Base-by-base conservation (phyloP, 2,113 vertebrate genomes). In the Phaethornis superciliosus region DNA sequence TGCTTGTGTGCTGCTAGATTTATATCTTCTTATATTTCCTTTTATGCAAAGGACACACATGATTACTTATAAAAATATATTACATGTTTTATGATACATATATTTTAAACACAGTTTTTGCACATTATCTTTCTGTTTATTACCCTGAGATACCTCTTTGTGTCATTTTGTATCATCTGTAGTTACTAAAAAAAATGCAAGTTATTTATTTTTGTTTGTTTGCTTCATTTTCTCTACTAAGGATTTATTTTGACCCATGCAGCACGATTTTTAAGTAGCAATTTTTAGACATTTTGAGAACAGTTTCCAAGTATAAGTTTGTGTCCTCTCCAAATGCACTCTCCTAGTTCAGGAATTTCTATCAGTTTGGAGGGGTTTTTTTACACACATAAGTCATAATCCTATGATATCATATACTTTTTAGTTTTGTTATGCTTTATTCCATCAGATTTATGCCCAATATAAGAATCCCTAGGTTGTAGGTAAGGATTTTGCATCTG, bases 261-360 rank as follows among this genome's bases (percentile, higher is more conserved):
- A 71, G 10, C 2, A 40, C 0, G 0, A 5, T 47, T 60, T 54
- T 77, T 51, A 72, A 68, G n/a, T 9, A 12, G 42, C 28, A 80
- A 47, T 37, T 17, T 56, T 18, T 56, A 76, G 71, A 30, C 12
- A 55, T 32, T 30, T 17, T 60, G 28, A 59, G 47, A 72, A 65
- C 4, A 8, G 14, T 44, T 81, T 15, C 28, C 21, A 37, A 59
- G 12, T 19, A 63, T 44, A 28, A 69, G 2, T 65, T 49, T 71
- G 11, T 56, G 8, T 59, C 56, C n/a, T 55, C 40, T 49, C 11
- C 37, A 76, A 37, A 82, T 6, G 11, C 4, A 17, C 28, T 60
- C 33, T 72, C 54, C 9, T 21, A 51, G 14, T 68, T 81, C 30
- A 79, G 27, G 8, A 42, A 40, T 59, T 89, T 63, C 18, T 32